Conservation (phyloP, 1,140 invertebrate species). For the Pseudomyrmex dendroicus region DNA sequence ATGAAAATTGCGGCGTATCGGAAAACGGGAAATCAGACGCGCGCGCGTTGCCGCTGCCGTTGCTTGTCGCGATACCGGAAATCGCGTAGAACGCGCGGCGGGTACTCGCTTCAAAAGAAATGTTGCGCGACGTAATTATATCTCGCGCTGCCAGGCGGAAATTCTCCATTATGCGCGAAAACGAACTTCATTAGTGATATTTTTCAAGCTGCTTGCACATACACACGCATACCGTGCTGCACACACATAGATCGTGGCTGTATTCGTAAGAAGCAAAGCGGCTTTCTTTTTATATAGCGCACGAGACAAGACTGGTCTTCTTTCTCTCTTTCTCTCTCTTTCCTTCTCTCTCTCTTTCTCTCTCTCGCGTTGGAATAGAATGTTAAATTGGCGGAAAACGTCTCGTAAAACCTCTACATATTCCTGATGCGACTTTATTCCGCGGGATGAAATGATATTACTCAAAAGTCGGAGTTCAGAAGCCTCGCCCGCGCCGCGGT, state of each 20-base stretch:
- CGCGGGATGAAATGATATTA: conserved; percentile 18
- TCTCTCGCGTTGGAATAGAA: neutral
- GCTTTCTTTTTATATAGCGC: conserved; percentile 27
- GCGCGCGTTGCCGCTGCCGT: too few species aligned
- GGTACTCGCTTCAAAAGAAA: conserved; percentile 40
- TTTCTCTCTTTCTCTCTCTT: too few species aligned
- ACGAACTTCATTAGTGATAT: conserved; percentile 59
- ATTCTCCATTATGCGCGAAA: conserved; percentile 54
- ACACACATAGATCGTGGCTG: neutral
- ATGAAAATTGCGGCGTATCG: conserved; percentile 58
- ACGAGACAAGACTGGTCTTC: conserved; percentile 1
- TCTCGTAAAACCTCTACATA: conserved; percentile 29
- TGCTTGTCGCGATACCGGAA: conserved; percentile 49
- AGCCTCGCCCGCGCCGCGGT: neutral
- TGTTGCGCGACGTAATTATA: conserved; percentile 50
- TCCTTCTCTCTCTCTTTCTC: too few species aligned
- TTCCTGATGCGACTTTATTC: conserved; percentile 21
- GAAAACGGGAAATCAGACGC: conserved; percentile 55
- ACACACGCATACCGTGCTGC: too few species aligned
- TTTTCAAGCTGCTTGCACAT: conserved; percentile 51
- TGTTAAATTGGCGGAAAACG: conserved; percentile 43
- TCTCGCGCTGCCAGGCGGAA: conserved; percentile 40
- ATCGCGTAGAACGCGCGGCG: conserved; percentile 28
- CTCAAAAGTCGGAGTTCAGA: neutral
- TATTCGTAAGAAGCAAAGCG: conserved; percentile 52